Evolutionary conservation across 2,888 invertebrate species (phyloP).

Genomic region (Pedicia rivosa): DNA sequence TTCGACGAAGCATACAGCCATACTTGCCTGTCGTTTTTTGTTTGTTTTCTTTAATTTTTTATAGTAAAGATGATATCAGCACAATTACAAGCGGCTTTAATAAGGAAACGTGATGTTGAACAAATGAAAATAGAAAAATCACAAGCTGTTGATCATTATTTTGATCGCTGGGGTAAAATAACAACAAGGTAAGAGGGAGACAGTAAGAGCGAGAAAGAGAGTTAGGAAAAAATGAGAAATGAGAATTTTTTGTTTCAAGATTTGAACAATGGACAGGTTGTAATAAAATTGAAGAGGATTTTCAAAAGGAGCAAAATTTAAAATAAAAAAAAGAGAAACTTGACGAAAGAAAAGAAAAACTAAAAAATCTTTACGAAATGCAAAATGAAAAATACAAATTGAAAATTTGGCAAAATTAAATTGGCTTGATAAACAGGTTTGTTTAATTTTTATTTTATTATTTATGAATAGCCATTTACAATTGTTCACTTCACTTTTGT

Average conservation of each 20-base stretch:
- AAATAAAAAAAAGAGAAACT: conserved; percentile 31
- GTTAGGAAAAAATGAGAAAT: neutral
- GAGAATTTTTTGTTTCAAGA: neutral
- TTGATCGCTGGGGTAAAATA: conserved; percentile 27
- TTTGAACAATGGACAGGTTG: conserved; percentile 36
- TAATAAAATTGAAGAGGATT: conserved; percentile 29
- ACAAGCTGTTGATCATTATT: conserved; percentile 25
- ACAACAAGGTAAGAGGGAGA: conserved; percentile 21
- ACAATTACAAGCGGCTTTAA: conserved; percentile 24
- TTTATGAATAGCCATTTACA: too few relatives aligned
- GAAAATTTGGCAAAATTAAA: conserved; percentile 47
- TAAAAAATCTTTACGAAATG: conserved; percentile 38
- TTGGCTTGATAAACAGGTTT: conserved; percentile 42
- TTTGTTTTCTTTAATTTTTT: too few relatives aligned
- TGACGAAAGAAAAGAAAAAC: conserved; percentile 38
- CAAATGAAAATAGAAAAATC: conserved; percentile 22
- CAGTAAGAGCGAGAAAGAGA: too few relatives aligned
- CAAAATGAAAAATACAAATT: conserved; percentile 40
- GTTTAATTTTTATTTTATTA: neutral
- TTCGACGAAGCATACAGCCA: too few relatives aligned
- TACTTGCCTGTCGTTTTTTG: too few relatives aligned
- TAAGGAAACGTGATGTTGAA: conserved; percentile 24
- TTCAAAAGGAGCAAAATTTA: conserved; percentile 24
- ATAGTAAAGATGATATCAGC: conserved; percentile 7
- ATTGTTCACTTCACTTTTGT: too few relatives aligned